Conservation (phyloP, 1,140 invertebrate genomes). For the Trichomalopsis sarcophagae region DNA sequence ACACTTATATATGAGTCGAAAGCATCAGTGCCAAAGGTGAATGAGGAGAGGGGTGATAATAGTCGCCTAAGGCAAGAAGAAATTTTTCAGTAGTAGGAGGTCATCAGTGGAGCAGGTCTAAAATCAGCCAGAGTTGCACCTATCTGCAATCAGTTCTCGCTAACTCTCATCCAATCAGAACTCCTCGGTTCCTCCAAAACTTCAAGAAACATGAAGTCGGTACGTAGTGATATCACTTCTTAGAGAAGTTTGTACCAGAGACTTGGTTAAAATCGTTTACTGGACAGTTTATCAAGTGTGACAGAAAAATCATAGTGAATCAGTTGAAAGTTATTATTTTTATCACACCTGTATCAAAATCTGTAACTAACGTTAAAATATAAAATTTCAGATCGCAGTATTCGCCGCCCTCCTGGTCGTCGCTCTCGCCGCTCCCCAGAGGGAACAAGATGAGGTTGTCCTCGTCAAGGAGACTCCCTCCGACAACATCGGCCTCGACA, state of each 20-base stretch:
- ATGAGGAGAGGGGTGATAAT: too few relatives aligned
- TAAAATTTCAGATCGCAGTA: slow-evolving; percentile 57
- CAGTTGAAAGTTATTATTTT: too few relatives aligned
- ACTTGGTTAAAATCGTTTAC: too few relatives aligned
- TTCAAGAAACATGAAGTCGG: slow-evolving; percentile 25
- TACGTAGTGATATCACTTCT: slow-evolving; percentile 45
- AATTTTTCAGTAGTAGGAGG: slow-evolving; percentile 30
- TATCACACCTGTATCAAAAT: neutral
- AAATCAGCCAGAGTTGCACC: neutral
- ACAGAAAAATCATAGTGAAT: too few relatives aligned
- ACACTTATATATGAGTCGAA: slow-evolving; percentile 60
- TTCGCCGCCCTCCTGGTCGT: slow-evolving; percentile 67
- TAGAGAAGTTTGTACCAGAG: too few relatives aligned
- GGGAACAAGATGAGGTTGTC: slow-evolving; percentile 53
- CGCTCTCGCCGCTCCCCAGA: slow-evolving; percentile 63
- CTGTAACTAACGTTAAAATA: neutral
- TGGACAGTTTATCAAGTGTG: too few relatives aligned
- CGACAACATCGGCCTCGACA: slow-evolving; percentile 70
- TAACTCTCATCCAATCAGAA: neutral
- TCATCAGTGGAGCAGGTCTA: neutral
- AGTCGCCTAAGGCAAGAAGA: too few relatives aligned
- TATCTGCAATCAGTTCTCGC: slow-evolving; percentile 29
- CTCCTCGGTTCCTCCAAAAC: too few relatives aligned
- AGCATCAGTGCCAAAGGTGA: too few relatives aligned
- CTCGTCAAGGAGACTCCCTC: slow-evolving; percentile 63